Conservation (phyloP, 2,888 invertebrate species). For the Ashinkailepas kermadecensis region DNA sequence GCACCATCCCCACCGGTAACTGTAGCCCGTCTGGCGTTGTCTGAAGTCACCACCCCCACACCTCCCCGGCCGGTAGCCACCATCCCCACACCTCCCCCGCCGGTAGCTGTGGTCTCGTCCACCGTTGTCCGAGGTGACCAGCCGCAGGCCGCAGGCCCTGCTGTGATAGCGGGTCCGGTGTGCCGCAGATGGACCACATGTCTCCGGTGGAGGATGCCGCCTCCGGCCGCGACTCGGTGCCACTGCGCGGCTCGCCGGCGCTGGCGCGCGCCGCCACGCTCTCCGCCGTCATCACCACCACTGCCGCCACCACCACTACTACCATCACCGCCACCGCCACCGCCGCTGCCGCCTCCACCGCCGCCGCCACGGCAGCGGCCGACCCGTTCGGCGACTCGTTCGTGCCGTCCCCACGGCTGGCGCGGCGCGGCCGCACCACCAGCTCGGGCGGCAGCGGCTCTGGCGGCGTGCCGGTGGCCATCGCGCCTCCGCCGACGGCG, state of each 20-base stretch:
- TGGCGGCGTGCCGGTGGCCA: constrained; percentile 27
- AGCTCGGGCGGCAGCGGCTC: constrained; percentile 58
- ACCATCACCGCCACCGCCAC: background rate
- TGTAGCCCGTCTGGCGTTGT: too few species aligned
- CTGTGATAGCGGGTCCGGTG: constrained; percentile 28
- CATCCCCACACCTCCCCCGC: too few species aligned
- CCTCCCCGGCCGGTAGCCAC: too few species aligned
- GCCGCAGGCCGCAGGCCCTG: too few species aligned
- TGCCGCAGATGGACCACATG: constrained; percentile 21
- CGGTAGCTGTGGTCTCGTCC: too few species aligned
- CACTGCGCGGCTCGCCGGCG: constrained; percentile 31
- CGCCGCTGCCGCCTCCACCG: constrained; percentile 23
- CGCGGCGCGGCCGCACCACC: constrained; percentile 31
- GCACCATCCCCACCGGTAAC: too few species aligned
- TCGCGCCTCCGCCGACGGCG: constrained; percentile 26
- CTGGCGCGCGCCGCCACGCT: constrained; percentile 36
- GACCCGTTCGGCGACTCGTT: constrained; percentile 59
- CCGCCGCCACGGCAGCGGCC: constrained; percentile 25
- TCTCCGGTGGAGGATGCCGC: background rate
- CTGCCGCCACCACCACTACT: too few species aligned
- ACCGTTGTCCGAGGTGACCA: too few species aligned
- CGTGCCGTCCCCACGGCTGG: constrained; percentile 27
- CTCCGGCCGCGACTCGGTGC: constrained; percentile 26
- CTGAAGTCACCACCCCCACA: too few species aligned
- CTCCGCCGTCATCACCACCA: background rate